phyloP scores from a whole-genome alignment of 30 jellyfish, hydroid and myxozoan species.

The Hydractinia echinata region DNA sequence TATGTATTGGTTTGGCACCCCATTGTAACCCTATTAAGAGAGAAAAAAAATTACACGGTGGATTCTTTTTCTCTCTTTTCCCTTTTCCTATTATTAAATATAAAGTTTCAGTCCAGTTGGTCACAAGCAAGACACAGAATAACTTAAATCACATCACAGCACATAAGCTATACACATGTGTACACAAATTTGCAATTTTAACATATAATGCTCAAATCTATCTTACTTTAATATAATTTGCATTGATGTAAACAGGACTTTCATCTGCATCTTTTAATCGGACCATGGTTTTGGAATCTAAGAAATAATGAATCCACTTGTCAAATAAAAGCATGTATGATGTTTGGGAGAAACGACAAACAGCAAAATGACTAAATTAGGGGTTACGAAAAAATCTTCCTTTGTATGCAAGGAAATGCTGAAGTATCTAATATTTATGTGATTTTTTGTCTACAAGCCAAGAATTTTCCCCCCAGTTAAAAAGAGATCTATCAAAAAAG shows the following conservation, averaged over 20 bases:
- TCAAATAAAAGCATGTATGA: no score
- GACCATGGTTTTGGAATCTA: conserved; percentile 82
- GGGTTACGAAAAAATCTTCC: not conserved
- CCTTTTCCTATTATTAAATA: no score
- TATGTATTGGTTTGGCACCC: conserved; percentile 58
- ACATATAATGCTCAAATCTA: not conserved
- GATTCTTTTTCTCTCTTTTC: not conserved
- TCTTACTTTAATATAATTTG: conserved; percentile 86
- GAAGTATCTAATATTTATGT: no score
- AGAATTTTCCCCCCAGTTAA: no score
- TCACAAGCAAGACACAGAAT: no score
- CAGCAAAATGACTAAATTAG: not conserved
- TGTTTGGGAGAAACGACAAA: not conserved
- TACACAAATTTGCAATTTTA: not conserved
- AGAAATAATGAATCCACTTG: not conserved
- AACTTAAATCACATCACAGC: no score
- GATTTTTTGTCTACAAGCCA: no score
- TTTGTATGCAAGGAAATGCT: no score
- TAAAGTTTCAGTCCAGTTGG: no score
- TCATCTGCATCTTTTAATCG: conserved; percentile 55
- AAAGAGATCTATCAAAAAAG: no score
- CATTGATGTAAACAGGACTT: conserved; percentile 72
- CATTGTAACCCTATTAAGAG: conserved; percentile 67
- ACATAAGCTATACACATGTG: no score
- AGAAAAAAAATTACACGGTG: not conserved